Conservation (phyloP, 2,797 vertebrate species). For the Tapirus indicus region DNA sequence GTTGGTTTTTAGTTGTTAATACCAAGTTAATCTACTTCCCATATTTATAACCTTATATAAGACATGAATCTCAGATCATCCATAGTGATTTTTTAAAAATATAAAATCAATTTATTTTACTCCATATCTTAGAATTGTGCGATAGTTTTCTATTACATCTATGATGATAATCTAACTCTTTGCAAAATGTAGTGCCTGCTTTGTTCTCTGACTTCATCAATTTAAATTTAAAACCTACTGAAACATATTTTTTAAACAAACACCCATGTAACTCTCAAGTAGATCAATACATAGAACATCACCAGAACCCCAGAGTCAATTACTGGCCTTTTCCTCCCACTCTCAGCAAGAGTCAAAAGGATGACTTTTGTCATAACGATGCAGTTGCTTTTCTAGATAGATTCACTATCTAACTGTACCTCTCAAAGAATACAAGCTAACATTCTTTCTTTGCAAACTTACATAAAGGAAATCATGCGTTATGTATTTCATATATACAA, state of each 20-base stretch:
- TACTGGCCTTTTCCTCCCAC: neutral
- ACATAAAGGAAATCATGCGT: neutral
- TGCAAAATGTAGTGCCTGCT: neutral
- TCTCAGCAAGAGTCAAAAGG: neutral
- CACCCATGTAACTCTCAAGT: neutral
- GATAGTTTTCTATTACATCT: neutral
- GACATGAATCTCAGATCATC: too few relatives aligned
- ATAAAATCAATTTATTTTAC: neutral
- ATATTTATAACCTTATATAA: too few relatives aligned
- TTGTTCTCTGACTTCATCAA: neutral
- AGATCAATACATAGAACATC: neutral
- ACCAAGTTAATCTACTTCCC: neutral
- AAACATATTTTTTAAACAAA: neutral
- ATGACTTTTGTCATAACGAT: too few relatives aligned
- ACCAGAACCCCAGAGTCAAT: neutral
- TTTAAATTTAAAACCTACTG: neutral
- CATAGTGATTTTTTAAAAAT: too few relatives aligned
- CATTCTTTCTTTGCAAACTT: neutral
- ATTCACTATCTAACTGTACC: neutral
- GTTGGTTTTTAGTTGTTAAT: neutral
- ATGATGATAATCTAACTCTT: neutral
- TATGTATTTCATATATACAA: neutral
- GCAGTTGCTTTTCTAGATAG: neutral
- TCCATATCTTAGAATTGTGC: neutral
- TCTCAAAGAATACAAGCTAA: neutral